A percentile compares a stretch with the other conserved stretches of the same genome.
phyloP scores from a whole-genome alignment of 2,888 invertebrate genomes.

The Aleiodes leptofemur region DNA sequence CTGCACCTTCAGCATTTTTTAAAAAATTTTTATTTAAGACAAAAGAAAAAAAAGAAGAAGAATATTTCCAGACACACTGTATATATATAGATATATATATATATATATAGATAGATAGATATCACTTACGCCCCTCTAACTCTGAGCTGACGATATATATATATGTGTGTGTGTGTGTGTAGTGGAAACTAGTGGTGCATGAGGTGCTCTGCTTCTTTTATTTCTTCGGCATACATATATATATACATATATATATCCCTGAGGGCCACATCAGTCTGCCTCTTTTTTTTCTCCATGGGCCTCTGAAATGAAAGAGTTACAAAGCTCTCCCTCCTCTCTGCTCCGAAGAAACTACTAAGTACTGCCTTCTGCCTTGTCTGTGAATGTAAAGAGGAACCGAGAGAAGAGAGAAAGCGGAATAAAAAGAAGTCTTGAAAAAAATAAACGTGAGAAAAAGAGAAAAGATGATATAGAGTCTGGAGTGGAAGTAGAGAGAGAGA shows the following conservation, averaged over 20 bases:
- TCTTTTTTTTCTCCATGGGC: background rate
- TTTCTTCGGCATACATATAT: background rate
- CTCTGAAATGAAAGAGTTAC: constrained; percentile 25
- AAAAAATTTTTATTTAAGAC: too few relatives aligned
- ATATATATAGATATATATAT: too few relatives aligned
- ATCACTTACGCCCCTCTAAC: too few relatives aligned
- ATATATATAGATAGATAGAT: too few relatives aligned
- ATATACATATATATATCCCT: background rate
- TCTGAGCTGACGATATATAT: too few relatives aligned
- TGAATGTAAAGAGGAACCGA: background rate
- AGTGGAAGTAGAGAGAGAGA: constrained; percentile 2
- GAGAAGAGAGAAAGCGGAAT: background rate
- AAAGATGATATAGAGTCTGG: constrained; percentile 8
- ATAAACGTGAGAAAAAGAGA: background rate
- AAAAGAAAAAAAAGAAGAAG: constrained; percentile 9
- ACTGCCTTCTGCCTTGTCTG: constrained; percentile 30
- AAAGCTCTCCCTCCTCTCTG: background rate
- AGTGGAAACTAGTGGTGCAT: constrained; percentile 22
- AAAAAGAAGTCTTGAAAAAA: constrained; percentile 10
- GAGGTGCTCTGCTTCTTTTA: constrained; percentile 1
- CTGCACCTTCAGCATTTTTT: constrained; percentile 4
- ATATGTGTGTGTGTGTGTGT: too few relatives aligned
- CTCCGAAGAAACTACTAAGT: constrained; percentile 10
- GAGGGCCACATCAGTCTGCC: constrained; percentile 19
- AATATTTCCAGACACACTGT: background rate